Evolutionary conservation across 2,113 vertebrate genomes (phyloP), one percentile per base, ranked within the genome.

Genomic region (Tyrannus savana): DNA sequence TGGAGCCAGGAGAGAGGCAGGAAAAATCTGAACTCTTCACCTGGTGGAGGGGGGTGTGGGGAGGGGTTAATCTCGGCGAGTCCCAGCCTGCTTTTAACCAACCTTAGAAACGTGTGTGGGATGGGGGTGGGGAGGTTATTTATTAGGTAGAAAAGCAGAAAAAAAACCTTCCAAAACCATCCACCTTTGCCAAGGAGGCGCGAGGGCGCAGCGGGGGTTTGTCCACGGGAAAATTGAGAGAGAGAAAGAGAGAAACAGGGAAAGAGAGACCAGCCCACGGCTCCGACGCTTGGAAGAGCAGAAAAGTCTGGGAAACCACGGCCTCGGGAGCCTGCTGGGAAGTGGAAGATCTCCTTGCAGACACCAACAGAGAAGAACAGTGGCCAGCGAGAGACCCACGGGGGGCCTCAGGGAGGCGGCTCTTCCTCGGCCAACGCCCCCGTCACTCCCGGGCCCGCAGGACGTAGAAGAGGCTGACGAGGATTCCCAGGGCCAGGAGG

Each of bases 71-170:
- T 92, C 96, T 78, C 3, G 14, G 73, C 2, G 6, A 89, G 76
- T 90, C 83, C 93, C 91, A 93, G 58, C 85, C 80, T 94, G 94
- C 88, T 42, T 93, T 84, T 31, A 93, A 93, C 11, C 90, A 86
- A 92, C 59, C 41, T 97, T 87, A 93, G 80, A 95, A 96, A 95
- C 0, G 8, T 27, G 39, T 41, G 39, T 41, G 39, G 39, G 39
- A 41, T 41, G 39, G 39, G 7, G 6, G 30, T n/a, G 30, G 24
- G 44, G 1, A 5, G 7, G 4, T 76, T 76, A 76, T 77, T 78
- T 74, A 79, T 82, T 33, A 95, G 96, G 86, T 96, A 97, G 68
- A 97, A 97, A 97, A 97, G 94, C 94, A 93, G 93, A 44, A 44
- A 90, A 64, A 55, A 95, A 95, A 83, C 86, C 41, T 97, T 97